phyloP scores from a whole-genome alignment of 2,113 vertebrate genomes.

The Gymnobelideus leadbeateri region DNA sequence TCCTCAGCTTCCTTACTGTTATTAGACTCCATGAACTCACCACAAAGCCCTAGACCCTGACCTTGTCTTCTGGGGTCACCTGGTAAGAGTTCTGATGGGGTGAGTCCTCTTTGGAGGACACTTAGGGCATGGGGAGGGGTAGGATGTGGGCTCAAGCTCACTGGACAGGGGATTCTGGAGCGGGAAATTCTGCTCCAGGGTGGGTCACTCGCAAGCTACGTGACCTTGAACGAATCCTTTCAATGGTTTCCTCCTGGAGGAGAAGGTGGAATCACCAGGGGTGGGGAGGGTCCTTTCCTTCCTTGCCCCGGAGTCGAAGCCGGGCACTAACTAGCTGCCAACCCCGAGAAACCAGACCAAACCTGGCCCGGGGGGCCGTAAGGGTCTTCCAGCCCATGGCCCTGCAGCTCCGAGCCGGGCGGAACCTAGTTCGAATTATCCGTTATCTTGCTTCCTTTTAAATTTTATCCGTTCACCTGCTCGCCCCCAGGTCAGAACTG shows the following conservation, averaged over 20 bases:
- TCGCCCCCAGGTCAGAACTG: neutral
- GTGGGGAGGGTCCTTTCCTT: neutral
- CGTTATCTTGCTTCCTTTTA: neutral
- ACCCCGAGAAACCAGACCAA: neutral
- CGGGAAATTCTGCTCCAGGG: neutral
- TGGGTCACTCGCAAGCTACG: neutral
- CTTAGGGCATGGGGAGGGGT: neutral
- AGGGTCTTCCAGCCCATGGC: neutral
- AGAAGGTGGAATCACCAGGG: neutral
- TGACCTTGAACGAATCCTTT: neutral
- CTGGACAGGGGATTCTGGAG: neutral
- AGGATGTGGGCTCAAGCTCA: neutral
- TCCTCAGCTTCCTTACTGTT: neutral
- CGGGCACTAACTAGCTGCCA: neutral
- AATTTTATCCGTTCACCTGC: neutral
- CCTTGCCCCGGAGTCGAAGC: neutral
- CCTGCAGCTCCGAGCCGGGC: neutral
- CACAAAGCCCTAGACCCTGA: neutral
- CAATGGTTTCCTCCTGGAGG: neutral
- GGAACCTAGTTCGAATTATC: neutral
- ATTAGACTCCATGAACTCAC: neutral
- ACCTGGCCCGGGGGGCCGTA: accelerated
- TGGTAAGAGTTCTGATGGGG: neutral
- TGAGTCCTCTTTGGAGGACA: neutral
- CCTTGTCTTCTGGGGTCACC: neutral